Evolutionary conservation across 2,113 vertebrate species (phyloP).

Genomic region (Coregonus clupeaformis): DNA sequence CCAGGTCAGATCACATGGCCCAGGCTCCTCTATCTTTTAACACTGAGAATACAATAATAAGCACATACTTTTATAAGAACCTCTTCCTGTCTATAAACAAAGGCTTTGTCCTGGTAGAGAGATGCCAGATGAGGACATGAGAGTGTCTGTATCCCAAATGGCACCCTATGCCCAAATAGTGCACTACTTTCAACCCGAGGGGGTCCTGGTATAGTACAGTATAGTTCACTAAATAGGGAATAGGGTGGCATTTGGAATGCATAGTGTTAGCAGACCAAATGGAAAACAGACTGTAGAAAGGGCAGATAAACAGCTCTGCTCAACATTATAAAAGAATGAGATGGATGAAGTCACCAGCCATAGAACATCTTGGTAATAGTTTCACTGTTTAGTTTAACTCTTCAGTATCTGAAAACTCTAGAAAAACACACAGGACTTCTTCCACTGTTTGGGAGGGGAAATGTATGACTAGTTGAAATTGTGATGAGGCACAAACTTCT

Average conservation of each 20-base stretch:
- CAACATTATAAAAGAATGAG: conserved; percentile 9
- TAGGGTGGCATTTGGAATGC: background rate
- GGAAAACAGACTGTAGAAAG: conserved; percentile 63
- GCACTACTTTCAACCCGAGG: too few species aligned
- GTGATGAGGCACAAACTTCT: background rate
- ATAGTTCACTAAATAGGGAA: background rate
- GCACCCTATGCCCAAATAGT: too few species aligned
- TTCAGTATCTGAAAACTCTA: background rate
- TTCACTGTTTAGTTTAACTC: conserved; percentile 30
- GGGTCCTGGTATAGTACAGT: background rate
- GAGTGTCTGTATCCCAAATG: too few species aligned
- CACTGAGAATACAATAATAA: too few species aligned
- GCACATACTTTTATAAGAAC: too few species aligned
- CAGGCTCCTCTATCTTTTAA: too few species aligned
- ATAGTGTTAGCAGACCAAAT: conserved; percentile 51
- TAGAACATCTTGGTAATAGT: conserved; percentile 51
- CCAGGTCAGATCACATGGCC: too few species aligned
- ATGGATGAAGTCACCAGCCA: conserved; percentile 54
- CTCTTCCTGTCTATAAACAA: conserved; percentile 40
- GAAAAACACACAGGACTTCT: too few species aligned
- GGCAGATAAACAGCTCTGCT: conserved; percentile 49
- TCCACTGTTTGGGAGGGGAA: too few species aligned
- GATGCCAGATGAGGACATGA: conserved; percentile 9
- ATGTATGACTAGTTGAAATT: background rate
- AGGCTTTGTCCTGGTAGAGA: conserved; percentile 11